Percentiles rank a stretch among this genome's conserved stretches.
phyloP scores from a whole-genome alignment of 2,797 vertebrate genomes.

The Anomalospiza imberbis region DNA sequence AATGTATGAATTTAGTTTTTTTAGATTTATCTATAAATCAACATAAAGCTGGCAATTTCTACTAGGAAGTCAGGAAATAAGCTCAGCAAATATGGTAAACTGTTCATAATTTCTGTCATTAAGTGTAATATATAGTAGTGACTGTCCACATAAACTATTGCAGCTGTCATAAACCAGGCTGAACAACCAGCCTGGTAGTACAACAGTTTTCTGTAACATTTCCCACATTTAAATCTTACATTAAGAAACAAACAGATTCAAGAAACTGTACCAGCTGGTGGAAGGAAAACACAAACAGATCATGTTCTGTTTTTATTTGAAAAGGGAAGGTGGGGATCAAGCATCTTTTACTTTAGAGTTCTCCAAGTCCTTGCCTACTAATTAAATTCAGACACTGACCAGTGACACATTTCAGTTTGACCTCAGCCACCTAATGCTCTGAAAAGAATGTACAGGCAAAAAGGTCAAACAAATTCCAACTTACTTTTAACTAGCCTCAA shows the following conservation, averaged over 20 bases:
- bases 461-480: conserved; percentile 63
- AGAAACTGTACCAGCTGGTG: conserved; percentile 32
- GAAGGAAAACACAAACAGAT: conserved; percentile 39
- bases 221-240: conserved; percentile 6
- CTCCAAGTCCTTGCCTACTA: conserved; percentile 15
- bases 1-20: neutral
- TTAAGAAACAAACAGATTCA: conserved; percentile 41
- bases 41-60: neutral
- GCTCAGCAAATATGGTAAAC: neutral
- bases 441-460: conserved; percentile 53
- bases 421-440: conserved; percentile 54
- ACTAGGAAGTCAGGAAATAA: neutral
- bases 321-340: neutral
- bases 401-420: conserved; percentile 61
- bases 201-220: neutral
- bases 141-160: conserved; percentile 1
- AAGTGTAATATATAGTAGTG: neutral
- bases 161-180: conserved; percentile 1
- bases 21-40: conserved; percentile 1
- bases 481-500: conserved; percentile 50
- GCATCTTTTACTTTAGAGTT: conserved; percentile 5
- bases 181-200: neutral
- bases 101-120: conserved; percentile 3
- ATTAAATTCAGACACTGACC: conserved; percentile 68
- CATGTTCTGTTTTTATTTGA: conserved; percentile 26